phyloP scores from a whole-genome alignment of 1,140 invertebrate genomes.

The Aricia agestis region DNA sequence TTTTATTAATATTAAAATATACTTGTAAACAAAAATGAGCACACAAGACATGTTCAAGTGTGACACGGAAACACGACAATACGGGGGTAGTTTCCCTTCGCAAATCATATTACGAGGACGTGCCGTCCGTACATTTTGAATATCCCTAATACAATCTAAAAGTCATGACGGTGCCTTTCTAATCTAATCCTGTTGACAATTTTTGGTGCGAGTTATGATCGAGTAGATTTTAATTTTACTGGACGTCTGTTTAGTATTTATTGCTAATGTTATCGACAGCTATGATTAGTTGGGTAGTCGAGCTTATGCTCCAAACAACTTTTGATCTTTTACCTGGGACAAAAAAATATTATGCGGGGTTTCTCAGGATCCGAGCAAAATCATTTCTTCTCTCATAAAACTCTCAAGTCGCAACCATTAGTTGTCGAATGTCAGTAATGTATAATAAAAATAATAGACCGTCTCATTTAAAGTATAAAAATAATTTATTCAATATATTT shows the following conservation, averaged over 20 bases:
- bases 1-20: too few species aligned
- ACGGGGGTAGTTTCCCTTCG: not conserved
- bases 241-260: not conserved
- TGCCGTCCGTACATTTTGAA: not conserved
- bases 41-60: not conserved
- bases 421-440: too few species aligned
- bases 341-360: too few species aligned
- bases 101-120: slow-evolving; percentile 1
- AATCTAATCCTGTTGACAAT: not conserved
- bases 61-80: not conserved
- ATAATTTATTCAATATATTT: too few species aligned
- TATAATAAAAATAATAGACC: too few species aligned
- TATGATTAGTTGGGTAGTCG: too few species aligned
- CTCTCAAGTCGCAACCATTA: too few species aligned
- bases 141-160: slow-evolving; percentile 1
- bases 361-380: too few species aligned
- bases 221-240: not conserved
- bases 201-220: not conserved
- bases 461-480: too few species aligned
- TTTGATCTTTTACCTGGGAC: too few species aligned
- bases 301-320: too few species aligned
- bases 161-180: not conserved
- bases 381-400: too few species aligned
- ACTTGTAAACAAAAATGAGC: not conserved
- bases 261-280: not conserved